Evolutionary conservation across 2,113 vertebrate species (phyloP).

Genomic region (Craseonycteris thonglongyai): DNA sequence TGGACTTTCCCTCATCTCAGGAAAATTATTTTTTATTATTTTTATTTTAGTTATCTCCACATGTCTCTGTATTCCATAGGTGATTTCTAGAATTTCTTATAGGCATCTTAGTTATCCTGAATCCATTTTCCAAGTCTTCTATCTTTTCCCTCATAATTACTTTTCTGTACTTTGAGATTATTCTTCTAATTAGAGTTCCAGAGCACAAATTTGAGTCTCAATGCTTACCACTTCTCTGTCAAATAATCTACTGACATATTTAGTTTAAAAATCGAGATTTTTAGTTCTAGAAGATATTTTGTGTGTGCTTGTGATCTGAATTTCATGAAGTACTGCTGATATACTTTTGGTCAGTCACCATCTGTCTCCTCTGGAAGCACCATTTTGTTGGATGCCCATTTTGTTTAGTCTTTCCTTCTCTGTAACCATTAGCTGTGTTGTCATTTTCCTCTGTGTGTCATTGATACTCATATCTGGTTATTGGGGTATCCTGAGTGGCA

Average conservation of each 20-base stretch:
- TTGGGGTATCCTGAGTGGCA: neutral
- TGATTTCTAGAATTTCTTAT: neutral
- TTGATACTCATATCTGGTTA: neutral
- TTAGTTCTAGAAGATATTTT: neutral
- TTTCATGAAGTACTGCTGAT: neutral
- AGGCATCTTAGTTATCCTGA: neutral
- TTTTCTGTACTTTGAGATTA: neutral
- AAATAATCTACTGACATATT: neutral
- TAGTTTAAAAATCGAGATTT: neutral
- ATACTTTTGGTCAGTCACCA: neutral
- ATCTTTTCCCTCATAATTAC: neutral
- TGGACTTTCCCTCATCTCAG: neutral
- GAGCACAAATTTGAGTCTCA: neutral
- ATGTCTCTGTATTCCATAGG: neutral
- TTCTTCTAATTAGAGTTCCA: neutral
- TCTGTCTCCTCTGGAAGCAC: neutral
- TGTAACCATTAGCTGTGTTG: neutral
- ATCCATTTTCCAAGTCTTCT: neutral
- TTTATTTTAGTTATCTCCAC: neutral
- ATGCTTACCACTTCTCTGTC: neutral
- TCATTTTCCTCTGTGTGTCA: neutral
- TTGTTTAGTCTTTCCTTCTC: neutral
- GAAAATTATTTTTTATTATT: neutral
- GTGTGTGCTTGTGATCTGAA: neutral
- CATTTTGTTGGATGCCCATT: neutral